Base-by-base conservation (phyloP, 2,113 vertebrate species). In the Muscicapa adusta region DNA sequence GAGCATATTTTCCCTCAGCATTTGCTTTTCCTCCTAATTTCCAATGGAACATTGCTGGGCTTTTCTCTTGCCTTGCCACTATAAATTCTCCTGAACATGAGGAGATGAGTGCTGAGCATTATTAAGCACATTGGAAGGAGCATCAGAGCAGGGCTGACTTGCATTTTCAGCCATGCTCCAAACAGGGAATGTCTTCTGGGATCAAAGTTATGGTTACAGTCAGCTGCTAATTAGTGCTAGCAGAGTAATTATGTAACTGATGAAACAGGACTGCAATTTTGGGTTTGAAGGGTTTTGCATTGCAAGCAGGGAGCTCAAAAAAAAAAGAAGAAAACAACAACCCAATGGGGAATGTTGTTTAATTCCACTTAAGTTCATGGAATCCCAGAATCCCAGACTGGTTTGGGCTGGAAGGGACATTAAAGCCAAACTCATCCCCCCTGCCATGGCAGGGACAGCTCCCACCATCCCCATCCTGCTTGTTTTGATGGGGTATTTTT, bases 161-260 rank as follows among this genome's bases (percentile, higher is more conserved):
- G 57, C 60, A 40, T 95, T 91, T 89, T 53, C 70, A 62, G 87
- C 56, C 9, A 0, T 11, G 74, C 54, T 94, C 78, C 3, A 9
- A 85, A 62, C 45, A 9, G 62, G 58, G 87, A 40, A 73, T 0
- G 9, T 90, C 91, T 95, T 94, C 65, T 68, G 92, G 91, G 96
- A 91, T 80, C 9, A 73, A 58, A 76, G 83, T 91, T 93, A 16
- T n/a, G n/a, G 66, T 95, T 95, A 45, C 92, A 85, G 90, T 80
- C 67, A 89, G 63, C 79, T 80, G 77, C 82, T 97, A 96, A 98
- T 97, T 97, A 94, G 66, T 10, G 47, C 40, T 70, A 40, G 75
- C 92, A 91, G 81, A 29, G 57, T 89, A 94, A 96, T 97, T 96
- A 95, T 65, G 96, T 58, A 97, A 91, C 80, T 58, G 71, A 90